Conservation (phyloP, 2,797 vertebrate genomes). For the Lycodopsis pacificus region DNA sequence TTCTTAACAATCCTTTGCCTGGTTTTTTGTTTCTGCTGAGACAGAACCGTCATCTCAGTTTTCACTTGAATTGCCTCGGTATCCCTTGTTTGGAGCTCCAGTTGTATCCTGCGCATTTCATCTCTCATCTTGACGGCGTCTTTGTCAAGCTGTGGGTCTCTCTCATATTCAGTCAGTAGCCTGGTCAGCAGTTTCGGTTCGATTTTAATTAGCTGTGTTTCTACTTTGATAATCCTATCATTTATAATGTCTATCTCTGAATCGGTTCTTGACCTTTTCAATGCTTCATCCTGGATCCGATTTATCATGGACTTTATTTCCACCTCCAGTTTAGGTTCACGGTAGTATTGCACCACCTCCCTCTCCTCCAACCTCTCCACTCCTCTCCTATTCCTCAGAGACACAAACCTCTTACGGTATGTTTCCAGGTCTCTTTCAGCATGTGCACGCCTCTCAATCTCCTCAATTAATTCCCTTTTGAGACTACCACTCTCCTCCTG, state of each 20-base stretch:
- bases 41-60: constrained; percentile 86
- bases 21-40: constrained; percentile 87
- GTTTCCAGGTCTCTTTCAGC: constrained; percentile 86
- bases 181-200: constrained; percentile 92
- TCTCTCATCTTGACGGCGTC: constrained; percentile 86
- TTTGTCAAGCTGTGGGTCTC: constrained; percentile 89
- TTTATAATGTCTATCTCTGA: constrained; percentile 83
- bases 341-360: constrained; percentile 93
- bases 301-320: constrained; percentile 78
- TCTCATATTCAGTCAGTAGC: constrained; percentile 91
- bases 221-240: constrained; percentile 83
- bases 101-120: constrained; percentile 84
- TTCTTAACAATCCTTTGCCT: constrained; percentile 91
- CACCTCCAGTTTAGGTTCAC: constrained; percentile 89
- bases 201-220: constrained; percentile 77
- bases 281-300: constrained; percentile 83
- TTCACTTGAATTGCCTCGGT: constrained; percentile 81
- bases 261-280: constrained; percentile 79
- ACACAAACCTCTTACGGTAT: constrained; percentile 85
- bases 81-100: constrained; percentile 76
- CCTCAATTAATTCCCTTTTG: constrained; percentile 87
- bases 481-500: constrained; percentile 78
- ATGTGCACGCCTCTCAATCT: constrained; percentile 82
- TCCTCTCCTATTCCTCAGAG: constrained; percentile 89
- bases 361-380: constrained; percentile 94